Conservation (phyloP, 2,797 vertebrate genomes). For the Sebastes vulpes region DNA sequence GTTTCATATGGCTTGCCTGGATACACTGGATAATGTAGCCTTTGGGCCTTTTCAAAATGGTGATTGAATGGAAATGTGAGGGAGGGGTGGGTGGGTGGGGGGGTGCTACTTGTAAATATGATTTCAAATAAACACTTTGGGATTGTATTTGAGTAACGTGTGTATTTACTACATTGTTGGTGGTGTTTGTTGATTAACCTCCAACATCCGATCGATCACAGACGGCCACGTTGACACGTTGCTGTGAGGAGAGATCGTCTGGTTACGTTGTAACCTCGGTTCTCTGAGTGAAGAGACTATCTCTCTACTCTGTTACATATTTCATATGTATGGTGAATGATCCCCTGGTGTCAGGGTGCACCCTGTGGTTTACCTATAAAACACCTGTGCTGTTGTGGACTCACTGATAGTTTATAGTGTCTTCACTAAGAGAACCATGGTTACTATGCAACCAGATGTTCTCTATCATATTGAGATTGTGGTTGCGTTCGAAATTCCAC, state of each 20-base stretch:
- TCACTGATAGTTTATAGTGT: background rate
- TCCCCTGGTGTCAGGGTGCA: background rate
- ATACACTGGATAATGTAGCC: slow-evolving; percentile 19
- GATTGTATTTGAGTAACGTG: slow-evolving; percentile 62
- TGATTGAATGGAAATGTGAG: slow-evolving; percentile 53
- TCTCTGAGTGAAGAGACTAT: background rate
- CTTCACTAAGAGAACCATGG: background rate
- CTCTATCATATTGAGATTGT: background rate
- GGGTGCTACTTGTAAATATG: slow-evolving; percentile 77
- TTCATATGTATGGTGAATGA: background rate
- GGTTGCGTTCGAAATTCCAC: no score
- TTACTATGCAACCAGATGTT: background rate
- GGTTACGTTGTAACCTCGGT: background rate
- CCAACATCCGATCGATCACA: background rate
- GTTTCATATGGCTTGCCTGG: slow-evolving; percentile 1
- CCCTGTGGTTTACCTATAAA: background rate
- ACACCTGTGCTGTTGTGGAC: background rate
- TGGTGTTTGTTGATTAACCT: background rate
- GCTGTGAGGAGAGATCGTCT: background rate
- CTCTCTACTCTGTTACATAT: background rate
- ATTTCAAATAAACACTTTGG: slow-evolving; percentile 81
- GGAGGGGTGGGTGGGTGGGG: slow-evolving; percentile 13
- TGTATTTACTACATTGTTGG: background rate
- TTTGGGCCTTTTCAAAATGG: slow-evolving; percentile 52
- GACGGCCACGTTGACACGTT: background rate